phyloP scores from a whole-genome alignment of 2,797 vertebrate genomes.

The Cryptoprocta ferox region DNA sequence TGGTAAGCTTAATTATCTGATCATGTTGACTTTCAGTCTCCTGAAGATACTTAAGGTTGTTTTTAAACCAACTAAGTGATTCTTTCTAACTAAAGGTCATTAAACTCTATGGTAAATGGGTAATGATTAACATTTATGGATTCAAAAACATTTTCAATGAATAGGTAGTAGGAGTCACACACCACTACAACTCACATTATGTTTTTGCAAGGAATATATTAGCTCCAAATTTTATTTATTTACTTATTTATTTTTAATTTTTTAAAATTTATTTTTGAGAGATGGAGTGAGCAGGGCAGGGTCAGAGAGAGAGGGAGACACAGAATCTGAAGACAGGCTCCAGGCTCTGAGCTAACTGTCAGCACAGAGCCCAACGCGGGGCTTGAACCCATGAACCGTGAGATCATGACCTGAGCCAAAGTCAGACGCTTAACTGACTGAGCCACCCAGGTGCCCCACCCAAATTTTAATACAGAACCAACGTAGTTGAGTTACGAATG shows the following conservation, averaged over 20 bases:
- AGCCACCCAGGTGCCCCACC: no score
- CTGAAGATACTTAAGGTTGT: not conserved
- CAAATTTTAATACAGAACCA: not conserved
- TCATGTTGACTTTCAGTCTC: not conserved
- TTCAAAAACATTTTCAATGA: not conserved
- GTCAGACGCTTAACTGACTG: no score
- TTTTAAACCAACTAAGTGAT: not conserved
- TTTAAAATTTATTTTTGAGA: no score
- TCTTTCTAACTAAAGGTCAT: not conserved
- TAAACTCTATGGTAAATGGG: not conserved
- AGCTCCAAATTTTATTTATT: not conserved
- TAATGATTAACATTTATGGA: not conserved
- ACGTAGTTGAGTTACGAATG: not conserved
- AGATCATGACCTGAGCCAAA: no score
- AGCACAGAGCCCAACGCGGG: no score
- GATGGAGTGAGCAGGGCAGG: no score
- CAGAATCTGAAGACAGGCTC: no score
- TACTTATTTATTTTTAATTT: no score
- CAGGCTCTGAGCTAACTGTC: no score
- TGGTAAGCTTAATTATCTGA: not conserved
- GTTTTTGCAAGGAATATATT: not conserved
- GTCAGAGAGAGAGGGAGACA: no score
- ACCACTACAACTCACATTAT: not conserved
- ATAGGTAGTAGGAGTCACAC: not conserved
- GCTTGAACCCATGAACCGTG: no score